These are phyloP conservation scores for Diachasma alloeum DNA, from an alignment of 1,140 invertebrate genomes.

Conservation along the genomic window DNA sequence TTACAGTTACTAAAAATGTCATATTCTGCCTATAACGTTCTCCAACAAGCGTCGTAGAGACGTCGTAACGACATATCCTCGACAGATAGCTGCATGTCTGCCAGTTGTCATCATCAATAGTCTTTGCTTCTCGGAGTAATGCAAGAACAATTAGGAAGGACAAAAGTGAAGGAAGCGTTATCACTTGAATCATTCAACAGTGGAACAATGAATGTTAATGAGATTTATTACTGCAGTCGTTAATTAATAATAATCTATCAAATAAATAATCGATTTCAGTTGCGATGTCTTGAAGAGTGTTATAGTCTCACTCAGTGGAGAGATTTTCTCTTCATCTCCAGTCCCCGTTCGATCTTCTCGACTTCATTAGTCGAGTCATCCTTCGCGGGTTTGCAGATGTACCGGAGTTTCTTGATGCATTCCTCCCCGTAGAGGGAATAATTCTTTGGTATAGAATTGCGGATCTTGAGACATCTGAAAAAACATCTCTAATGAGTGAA, in stretches of 20 bases:
- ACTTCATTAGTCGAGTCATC: conserved; percentile 77
- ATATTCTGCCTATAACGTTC: background rate
- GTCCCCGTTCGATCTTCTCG: conserved; percentile 63
- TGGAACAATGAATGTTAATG: too few relatives aligned
- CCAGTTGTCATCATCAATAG: too few relatives aligned
- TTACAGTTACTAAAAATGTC: background rate
- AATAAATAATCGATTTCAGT: too few relatives aligned
- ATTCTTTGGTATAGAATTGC: conserved; percentile 68
- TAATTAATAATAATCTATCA: too few relatives aligned
- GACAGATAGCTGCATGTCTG: too few relatives aligned
- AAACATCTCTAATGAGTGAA: conserved; percentile 17
- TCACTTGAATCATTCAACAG: too few relatives aligned
- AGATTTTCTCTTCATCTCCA: background rate
- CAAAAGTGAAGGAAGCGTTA: too few relatives aligned
- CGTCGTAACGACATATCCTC: too few relatives aligned
- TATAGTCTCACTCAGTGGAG: background rate
- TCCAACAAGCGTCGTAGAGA: background rate
- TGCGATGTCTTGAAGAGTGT: too few relatives aligned
- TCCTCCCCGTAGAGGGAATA: conserved; percentile 79
- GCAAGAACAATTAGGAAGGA: too few relatives aligned
- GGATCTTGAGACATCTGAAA: conserved; percentile 68
- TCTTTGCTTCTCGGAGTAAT: too few relatives aligned
- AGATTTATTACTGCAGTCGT: too few relatives aligned
- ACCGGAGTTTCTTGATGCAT: conserved; percentile 72
- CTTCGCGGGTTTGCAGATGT: conserved; percentile 73